Conservation (phyloP, 1,140 invertebrate genomes). For the Homalodisca vitripennis region DNA sequence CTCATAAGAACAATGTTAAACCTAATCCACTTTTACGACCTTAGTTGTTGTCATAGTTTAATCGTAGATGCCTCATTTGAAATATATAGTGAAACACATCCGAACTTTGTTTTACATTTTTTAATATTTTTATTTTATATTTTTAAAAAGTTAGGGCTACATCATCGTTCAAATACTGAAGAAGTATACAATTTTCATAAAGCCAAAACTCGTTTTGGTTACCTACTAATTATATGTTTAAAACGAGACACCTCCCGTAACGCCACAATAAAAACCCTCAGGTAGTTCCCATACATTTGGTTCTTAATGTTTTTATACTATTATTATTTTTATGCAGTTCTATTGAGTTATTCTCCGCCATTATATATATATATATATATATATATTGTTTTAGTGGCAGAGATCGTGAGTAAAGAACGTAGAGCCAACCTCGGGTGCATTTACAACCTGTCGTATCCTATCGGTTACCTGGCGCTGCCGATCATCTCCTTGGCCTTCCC, state of each 20-base stretch:
- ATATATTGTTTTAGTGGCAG: conserved; percentile 8
- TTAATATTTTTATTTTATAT: too few relatives aligned
- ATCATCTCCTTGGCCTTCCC: neutral
- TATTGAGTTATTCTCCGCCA: neutral
- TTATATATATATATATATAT: neutral
- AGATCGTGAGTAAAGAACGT: neutral
- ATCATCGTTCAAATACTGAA: too few relatives aligned
- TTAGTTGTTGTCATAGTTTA: too few relatives aligned
- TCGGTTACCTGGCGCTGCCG: neutral
- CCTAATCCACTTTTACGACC: too few relatives aligned
- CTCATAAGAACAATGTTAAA: too few relatives aligned
- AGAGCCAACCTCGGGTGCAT: neutral
- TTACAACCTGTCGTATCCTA: neutral
- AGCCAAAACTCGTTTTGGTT: neutral
- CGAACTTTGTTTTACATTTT: too few relatives aligned
- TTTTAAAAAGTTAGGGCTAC: too few relatives aligned
- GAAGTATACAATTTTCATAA: too few relatives aligned
- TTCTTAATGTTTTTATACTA: neutral
- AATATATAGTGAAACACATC: too few relatives aligned
- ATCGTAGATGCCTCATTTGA: too few relatives aligned
- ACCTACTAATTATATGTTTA: neutral
- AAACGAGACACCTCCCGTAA: neutral
- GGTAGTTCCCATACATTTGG: neutral
- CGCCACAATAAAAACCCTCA: neutral
- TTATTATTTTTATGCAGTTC: neutral